These are phyloP conservation scores for Melanerpes aurifrons DNA, from an alignment of 2,113 vertebrate genomes.

Conservation along the genomic window DNA sequence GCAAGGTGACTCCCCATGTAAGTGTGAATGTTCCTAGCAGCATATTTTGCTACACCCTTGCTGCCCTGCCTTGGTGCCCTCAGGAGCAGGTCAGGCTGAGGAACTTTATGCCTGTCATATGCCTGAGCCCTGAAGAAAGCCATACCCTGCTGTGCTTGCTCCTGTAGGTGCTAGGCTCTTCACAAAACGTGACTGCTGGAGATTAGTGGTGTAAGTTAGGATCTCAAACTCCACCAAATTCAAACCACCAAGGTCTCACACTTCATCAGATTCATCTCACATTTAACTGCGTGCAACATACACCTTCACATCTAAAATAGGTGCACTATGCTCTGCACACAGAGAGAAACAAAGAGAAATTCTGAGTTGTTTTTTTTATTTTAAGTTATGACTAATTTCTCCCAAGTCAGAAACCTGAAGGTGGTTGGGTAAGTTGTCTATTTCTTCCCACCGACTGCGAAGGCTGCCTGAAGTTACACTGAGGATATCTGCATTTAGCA, in stretches of 20 bases:
- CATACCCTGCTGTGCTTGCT: background rate
- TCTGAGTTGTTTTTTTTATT: background rate
- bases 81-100: background rate
- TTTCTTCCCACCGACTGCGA: background rate
- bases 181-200: background rate
- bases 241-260: background rate
- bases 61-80: background rate
- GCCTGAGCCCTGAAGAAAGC: background rate
- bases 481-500: background rate
- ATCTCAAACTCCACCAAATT: background rate
- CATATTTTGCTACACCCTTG: fast-evolving
- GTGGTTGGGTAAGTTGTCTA: background rate
- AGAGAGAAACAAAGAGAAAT: background rate
- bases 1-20: background rate
- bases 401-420: background rate
- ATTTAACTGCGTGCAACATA: background rate
- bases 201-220: background rate
- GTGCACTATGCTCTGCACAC: fast-evolving
- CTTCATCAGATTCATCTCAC: background rate
- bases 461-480: background rate
- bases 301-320: background rate
- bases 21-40: background rate
- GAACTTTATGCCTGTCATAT: background rate
- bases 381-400: background rate
- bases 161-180: background rate